A percentile compares a stretch with the other conserved stretches of the same genome.
phyloP scores from a whole-genome alignment of 2,888 invertebrate species.

The Pasiphila rectangulata region DNA sequence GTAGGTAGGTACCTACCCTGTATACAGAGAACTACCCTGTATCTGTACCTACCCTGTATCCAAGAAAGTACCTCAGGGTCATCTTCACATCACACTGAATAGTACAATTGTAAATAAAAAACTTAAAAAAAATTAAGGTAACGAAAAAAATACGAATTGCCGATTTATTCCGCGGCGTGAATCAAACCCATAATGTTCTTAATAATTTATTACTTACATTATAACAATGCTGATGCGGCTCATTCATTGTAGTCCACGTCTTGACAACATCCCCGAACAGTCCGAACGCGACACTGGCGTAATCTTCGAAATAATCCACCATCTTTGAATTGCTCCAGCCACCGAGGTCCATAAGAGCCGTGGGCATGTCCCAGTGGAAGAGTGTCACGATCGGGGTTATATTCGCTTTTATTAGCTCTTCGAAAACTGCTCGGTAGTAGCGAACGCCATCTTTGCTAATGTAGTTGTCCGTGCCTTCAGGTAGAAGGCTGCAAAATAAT shows the following conservation, averaged over 20 bases:
- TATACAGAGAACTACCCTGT: no score
- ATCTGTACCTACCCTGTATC: no score
- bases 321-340: conserved; percentile 77
- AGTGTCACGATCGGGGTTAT: conserved; percentile 86
- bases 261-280: conserved; percentile 83
- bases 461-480: conserved; percentile 83
- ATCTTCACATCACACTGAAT: no score
- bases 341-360: conserved; percentile 72
- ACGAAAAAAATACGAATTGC: no score
- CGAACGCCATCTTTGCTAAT: conserved; percentile 85
- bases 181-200: background rate
- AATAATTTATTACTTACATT: conserved; percentile 49
- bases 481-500: conserved; percentile 79
- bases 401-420: conserved; percentile 83
- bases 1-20: no score
- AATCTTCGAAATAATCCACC: conserved; percentile 78
- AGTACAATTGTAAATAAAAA: no score
- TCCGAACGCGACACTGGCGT: conserved; percentile 77
- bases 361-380: conserved; percentile 83
- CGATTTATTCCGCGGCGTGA: no score
- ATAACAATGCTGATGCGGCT: conserved; percentile 81
- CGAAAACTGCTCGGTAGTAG: conserved; percentile 88
- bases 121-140: no score
- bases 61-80: no score
- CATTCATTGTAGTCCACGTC: conserved; percentile 89